Conservation (phyloP, 2,888 invertebrate species). For the Aphodius sticticus region DNA sequence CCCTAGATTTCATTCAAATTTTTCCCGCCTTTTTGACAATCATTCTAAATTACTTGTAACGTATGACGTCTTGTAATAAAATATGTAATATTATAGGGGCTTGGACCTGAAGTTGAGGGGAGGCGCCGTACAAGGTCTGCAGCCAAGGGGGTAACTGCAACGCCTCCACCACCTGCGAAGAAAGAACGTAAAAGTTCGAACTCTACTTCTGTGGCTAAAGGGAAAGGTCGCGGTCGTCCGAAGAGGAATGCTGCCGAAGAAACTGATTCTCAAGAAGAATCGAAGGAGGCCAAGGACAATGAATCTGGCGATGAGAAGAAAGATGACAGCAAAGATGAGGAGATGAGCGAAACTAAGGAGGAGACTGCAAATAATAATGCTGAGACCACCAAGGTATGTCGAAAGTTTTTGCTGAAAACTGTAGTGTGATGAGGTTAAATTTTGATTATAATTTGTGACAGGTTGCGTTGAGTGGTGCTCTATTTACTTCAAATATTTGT, state of each 20-base stretch:
- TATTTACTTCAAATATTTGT: not conserved
- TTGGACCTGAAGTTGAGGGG: constrained; percentile 61
- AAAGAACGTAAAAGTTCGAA: constrained; percentile 56
- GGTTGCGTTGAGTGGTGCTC: not conserved
- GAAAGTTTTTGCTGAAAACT: not conserved
- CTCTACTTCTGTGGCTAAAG: constrained; percentile 35
- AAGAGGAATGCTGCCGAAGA: constrained; percentile 54
- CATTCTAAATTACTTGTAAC: not conserved
- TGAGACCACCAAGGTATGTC: constrained; percentile 42
- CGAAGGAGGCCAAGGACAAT: constrained; percentile 50
- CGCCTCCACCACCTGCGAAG: constrained; percentile 63
- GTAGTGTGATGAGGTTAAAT: not conserved
- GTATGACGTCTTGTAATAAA: not conserved
- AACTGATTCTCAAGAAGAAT: constrained; percentile 55
- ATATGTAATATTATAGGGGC: constrained; percentile 11
- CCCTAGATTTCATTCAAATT: too few species aligned
- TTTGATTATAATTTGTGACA: not conserved
- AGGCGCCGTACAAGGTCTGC: constrained; percentile 66
- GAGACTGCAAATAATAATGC: constrained; percentile 52
- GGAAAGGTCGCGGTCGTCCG: constrained; percentile 56
- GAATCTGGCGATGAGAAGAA: constrained; percentile 46
- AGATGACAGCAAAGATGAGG: constrained; percentile 38
- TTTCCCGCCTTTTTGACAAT: not conserved
- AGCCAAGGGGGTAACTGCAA: constrained; percentile 63
- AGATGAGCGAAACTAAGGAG: constrained; percentile 44